phyloP scores from a whole-genome alignment of 2,797 vertebrate genomes.

The Chiloscyllium punctatum region DNA sequence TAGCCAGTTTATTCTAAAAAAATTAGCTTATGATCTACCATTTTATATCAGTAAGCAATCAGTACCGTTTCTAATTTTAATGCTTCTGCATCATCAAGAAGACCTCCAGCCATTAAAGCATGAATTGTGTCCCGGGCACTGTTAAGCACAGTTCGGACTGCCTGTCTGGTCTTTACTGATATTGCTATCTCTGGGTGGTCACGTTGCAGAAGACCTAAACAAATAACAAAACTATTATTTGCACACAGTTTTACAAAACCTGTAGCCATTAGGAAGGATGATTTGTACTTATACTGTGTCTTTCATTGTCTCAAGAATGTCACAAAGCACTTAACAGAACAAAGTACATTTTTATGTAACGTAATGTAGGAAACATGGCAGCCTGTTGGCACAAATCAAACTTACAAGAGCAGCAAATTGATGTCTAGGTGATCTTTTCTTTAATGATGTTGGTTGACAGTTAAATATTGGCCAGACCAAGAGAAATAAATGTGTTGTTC shows the following conservation, averaged over 20 bases:
- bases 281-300: not conserved
- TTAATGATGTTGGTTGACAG: not conserved
- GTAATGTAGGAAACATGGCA: not conserved
- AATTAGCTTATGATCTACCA: constrained; percentile 23
- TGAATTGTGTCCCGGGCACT: constrained; percentile 49
- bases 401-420: not conserved
- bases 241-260: not conserved
- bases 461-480: not conserved
- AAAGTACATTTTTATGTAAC: not conserved
- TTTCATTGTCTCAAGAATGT: not conserved
- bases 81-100: constrained; percentile 49
- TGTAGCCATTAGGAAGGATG: not conserved
- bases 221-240: constrained; percentile 36
- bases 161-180: constrained; percentile 52
- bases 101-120: constrained; percentile 47
- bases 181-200: constrained; percentile 51
- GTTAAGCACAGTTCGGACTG: constrained; percentile 50
- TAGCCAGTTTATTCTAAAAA: not conserved
- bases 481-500: not conserved
- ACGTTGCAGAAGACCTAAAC: constrained; percentile 53
- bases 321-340: not conserved
- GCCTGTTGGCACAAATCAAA: not conserved
- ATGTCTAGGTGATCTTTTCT: not conserved
- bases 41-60: not conserved
- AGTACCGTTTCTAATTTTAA: constrained; percentile 48